A percentile compares a stretch with the other conserved stretches of the same genome.
phyloP scores from a whole-genome alignment of 2,797 vertebrate species.

The Acrossocheilus fasciatus region DNA sequence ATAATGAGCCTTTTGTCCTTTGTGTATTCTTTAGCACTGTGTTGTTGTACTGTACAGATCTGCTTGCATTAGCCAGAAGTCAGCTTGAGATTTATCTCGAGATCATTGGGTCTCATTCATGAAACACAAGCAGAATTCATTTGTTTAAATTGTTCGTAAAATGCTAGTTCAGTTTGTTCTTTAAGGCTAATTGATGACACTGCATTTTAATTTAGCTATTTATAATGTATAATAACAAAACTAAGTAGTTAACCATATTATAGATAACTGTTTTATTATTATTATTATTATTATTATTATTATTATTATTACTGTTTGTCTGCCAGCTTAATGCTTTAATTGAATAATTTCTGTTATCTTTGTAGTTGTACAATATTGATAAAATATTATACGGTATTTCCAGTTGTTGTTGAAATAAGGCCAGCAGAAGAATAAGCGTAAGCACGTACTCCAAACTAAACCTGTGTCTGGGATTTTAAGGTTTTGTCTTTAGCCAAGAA shows the following conservation, averaged over 20 bases:
- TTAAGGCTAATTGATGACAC: neutral
- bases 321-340: neutral
- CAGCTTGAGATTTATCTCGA: neutral
- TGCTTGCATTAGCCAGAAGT: neutral
- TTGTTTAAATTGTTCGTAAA: neutral
- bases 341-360: neutral
- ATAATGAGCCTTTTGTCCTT: slow-evolving; percentile 10
- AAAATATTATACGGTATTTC: slow-evolving; percentile 2
- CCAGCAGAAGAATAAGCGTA: neutral
- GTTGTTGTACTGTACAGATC: neutral
- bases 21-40: neutral
- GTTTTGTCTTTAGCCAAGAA: neutral
- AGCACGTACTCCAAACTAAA: neutral
- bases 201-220: neutral
- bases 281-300: neutral
- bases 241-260: neutral
- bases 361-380: slow-evolving; percentile 17
- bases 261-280: neutral
- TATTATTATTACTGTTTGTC: neutral
- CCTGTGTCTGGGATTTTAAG: neutral
- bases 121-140: neutral
- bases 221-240: neutral
- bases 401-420: slow-evolving; percentile 22
- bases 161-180: neutral
- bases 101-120: neutral